Evolutionary conservation across 2,888 invertebrate species (phyloP).

Genomic region (Ochropacha duplaris): DNA sequence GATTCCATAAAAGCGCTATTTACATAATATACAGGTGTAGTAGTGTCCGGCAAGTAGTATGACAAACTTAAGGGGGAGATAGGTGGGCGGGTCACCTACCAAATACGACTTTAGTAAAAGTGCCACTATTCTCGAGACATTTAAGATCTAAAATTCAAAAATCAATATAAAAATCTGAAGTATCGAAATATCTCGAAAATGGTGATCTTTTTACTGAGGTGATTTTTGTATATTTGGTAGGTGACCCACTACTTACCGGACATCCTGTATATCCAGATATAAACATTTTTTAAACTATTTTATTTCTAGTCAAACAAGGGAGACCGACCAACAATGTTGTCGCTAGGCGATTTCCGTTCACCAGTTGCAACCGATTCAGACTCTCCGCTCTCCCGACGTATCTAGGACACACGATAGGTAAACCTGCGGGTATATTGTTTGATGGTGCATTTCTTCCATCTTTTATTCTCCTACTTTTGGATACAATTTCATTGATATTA

Average conservation of each 20-base stretch:
- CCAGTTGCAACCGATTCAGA: conserved; percentile 54
- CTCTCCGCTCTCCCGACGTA: conserved; percentile 70
- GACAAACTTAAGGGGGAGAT: no score
- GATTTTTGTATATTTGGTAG: no score
- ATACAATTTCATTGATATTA: conserved; percentile 7
- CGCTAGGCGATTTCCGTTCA: conserved; percentile 77
- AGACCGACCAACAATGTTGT: conserved; percentile 73
- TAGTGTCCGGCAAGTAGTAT: no score
- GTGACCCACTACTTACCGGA: no score
- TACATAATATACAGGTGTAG: neutral
- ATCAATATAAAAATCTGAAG: no score
- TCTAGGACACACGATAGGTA: no score
- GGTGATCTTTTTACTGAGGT: no score
- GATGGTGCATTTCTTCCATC: conserved; percentile 22
- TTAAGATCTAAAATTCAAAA: no score
- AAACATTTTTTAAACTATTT: conserved; percentile 16
- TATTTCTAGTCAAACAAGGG: conserved; percentile 41
- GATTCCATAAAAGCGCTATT: neutral
- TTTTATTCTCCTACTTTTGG: neutral
- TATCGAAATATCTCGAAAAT: no score
- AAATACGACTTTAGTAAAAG: no score
- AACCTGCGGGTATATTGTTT: conserved; percentile 50
- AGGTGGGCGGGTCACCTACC: no score
- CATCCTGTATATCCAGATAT: neutral
- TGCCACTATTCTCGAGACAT: no score